Percentiles rank a stretch among this genome's conserved stretches.
These are phyloP conservation scores for Tetrapedia diversipes DNA, from an alignment of 2,888 invertebrate species.

Conservation along the genomic window DNA sequence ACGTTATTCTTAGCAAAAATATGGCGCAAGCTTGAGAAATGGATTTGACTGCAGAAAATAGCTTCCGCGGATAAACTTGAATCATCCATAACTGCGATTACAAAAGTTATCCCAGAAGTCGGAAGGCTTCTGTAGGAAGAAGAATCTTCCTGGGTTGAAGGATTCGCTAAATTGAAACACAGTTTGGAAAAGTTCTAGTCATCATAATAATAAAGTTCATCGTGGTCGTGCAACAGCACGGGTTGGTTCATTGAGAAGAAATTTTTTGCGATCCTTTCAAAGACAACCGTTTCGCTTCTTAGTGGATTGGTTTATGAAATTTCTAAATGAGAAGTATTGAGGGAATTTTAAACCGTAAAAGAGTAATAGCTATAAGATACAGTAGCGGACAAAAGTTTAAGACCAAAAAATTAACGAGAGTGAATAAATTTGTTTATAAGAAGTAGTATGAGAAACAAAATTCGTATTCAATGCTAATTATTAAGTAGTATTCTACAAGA, in stretches of 20 bases:
- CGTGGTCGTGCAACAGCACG: not conserved
- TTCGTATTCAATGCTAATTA: too few species aligned
- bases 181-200: conserved; percentile 39
- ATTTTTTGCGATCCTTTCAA: too few species aligned
- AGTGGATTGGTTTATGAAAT: too few species aligned
- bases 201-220: conserved; percentile 46
- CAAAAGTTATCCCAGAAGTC: conserved; percentile 36
- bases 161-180: conserved; percentile 17
- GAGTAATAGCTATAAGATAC: too few species aligned
- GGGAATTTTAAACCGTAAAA: too few species aligned
- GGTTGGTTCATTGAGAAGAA: not conserved
- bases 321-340: too few species aligned
- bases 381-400: too few species aligned
- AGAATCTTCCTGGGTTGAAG: conserved; percentile 7
- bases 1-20: conserved; percentile 1
- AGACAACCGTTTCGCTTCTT: too few species aligned
- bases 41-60: conserved; percentile 8
- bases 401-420: too few species aligned
- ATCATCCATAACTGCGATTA: conserved; percentile 38
- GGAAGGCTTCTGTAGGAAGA: conserved; percentile 13
- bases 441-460: too few species aligned
- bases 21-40: conserved; percentile 1
- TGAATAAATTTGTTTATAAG: too few species aligned
- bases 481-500: too few species aligned
- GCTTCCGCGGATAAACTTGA: conserved; percentile 25